phyloP scores from a whole-genome alignment of 92 coral and sea anemone species.

The Porites cylindrica region DNA sequence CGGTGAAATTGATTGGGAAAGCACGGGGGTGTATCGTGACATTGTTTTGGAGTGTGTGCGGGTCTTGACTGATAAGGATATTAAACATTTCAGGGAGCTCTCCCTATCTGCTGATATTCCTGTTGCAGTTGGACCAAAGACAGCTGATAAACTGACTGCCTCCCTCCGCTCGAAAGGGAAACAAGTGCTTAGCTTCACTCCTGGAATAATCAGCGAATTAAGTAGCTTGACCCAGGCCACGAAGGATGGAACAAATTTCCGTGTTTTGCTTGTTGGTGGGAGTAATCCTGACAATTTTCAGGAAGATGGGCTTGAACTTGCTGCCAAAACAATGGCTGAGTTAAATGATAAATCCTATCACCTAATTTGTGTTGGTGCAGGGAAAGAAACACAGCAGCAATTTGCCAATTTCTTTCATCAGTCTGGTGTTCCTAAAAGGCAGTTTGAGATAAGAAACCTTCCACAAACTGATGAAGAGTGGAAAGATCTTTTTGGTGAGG shows the following conservation, averaged over 20 bases:
- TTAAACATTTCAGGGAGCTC: background rate
- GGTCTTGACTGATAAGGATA: too few species aligned
- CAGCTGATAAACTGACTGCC: background rate
- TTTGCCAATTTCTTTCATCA: background rate
- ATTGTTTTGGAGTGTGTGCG: too few species aligned
- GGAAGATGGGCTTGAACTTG: background rate
- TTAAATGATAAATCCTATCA: conserved; percentile 5
- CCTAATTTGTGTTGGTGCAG: background rate
- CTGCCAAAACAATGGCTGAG: conserved; percentile 1
- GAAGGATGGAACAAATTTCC: background rate
- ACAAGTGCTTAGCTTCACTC: background rate
- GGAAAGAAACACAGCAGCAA: background rate
- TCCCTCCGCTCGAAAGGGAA: background rate
- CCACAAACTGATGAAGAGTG: background rate
- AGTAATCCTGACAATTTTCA: background rate
- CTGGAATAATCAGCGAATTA: background rate
- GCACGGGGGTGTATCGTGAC: too few species aligned
- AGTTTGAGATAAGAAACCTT: background rate
- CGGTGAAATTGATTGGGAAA: background rate
- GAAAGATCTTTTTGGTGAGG: background rate
- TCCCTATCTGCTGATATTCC: background rate
- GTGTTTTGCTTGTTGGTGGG: background rate
- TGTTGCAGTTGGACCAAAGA: conserved; percentile 8
- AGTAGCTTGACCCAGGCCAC: background rate
- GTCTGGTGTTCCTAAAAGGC: background rate